These are phyloP conservation scores for Aleiodes alternator DNA, from an alignment of 2,888 invertebrate genomes.

Conservation along the genomic window DNA sequence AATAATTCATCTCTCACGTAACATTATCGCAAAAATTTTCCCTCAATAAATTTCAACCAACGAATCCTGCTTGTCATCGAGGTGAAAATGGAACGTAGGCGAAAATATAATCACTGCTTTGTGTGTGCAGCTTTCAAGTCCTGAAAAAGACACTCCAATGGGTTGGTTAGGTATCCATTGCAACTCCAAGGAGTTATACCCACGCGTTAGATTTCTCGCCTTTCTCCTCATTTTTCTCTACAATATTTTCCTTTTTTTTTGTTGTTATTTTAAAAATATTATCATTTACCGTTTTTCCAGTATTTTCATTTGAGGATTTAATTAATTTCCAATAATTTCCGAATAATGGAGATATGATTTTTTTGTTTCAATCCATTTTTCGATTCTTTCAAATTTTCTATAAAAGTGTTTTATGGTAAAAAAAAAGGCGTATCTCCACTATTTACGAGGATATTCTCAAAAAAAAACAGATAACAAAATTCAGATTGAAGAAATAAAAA, in stretches of 20 bases:
- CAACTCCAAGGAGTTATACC: conserved; percentile 37
- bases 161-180: conserved; percentile 1
- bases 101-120: conserved; percentile 26
- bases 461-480: no score
- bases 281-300: no score
- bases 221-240: conserved; percentile 55
- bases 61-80: conserved; percentile 29
- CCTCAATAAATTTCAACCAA: not conserved
- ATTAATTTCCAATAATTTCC: no score
- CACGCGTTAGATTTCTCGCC: conserved; percentile 60
- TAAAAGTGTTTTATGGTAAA: no score
- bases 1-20: not conserved
- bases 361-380: no score
- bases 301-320: no score
- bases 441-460: no score
- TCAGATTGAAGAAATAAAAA: no score
- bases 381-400: no score
- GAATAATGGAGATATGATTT: no score
- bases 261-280: not conserved
- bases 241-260: not conserved
- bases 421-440: no score
- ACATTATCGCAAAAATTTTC: not conserved
- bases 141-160: conserved; percentile 1
- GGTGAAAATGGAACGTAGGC: conserved; percentile 32
- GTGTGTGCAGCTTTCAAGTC: conserved; percentile 29